Percentiles rank a stretch among this genome's conserved stretches.
Conservation (phyloP, 2,888 invertebrate genomes). For the Perizoma flavofasciatum region DNA sequence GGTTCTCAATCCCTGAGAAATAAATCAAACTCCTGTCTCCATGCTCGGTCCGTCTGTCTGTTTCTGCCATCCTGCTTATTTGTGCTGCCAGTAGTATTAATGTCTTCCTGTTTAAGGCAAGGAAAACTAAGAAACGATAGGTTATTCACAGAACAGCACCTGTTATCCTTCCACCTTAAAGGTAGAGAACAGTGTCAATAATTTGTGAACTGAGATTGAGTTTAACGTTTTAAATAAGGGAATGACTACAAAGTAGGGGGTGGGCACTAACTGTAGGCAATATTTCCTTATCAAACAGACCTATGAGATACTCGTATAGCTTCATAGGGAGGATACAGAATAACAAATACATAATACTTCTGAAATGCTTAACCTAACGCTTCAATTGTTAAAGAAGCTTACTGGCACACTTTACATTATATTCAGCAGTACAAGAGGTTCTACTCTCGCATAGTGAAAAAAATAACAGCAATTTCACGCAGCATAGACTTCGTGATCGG, state of each 20-base stretch:
- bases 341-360: too few species aligned
- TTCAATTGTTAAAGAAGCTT: neutral
- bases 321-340: too few species aligned
- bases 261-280: too few species aligned
- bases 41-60: slow-evolving; percentile 21
- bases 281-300: too few species aligned
- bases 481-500: slow-evolving; percentile 71
- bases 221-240: too few species aligned
- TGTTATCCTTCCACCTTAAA: slow-evolving; percentile 1
- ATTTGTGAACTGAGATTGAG: too few species aligned
- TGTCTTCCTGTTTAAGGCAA: slow-evolving; percentile 21
- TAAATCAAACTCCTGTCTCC: slow-evolving; percentile 22
- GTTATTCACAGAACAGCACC: slow-evolving; percentile 6
- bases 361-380: too few species aligned
- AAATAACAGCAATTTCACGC: slow-evolving; percentile 77
- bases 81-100: slow-evolving; percentile 24
- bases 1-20: slow-evolving; percentile 2
- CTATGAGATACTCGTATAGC: too few species aligned
- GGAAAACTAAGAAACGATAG: slow-evolving; percentile 10
- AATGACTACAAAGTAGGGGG: too few species aligned
- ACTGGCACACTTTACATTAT: slow-evolving; percentile 4
- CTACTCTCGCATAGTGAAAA: slow-evolving; percentile 48
- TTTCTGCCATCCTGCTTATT: slow-evolving; percentile 26
- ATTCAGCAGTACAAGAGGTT: slow-evolving; percentile 9
- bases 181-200: neutral